Conservation (phyloP, 2,113 vertebrate genomes). For the Hippocampus mohnikei region DNA sequence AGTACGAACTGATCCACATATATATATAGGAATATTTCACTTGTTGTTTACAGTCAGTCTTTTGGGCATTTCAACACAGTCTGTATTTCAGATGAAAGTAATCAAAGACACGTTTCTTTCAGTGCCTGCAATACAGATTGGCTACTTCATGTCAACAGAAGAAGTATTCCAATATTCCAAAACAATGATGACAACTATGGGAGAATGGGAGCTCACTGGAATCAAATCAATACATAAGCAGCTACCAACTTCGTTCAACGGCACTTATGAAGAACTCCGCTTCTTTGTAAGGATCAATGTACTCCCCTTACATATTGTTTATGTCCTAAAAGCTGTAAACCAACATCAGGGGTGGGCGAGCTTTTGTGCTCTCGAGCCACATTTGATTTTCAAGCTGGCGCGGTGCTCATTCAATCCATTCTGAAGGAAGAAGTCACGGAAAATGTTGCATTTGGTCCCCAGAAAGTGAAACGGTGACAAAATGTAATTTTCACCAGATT, state of each 20-base stretch:
- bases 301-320: background rate
- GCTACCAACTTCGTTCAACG: background rate
- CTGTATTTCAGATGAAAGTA: background rate
- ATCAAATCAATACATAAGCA: background rate
- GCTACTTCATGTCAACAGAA: background rate
- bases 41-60: no score
- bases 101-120: background rate
- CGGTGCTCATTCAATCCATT: no score
- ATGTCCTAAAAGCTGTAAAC: background rate
- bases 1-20: background rate
- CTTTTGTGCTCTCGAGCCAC: no score
- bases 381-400: no score
- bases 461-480: background rate
- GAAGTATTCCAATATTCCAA: background rate
- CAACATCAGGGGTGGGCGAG: background rate
- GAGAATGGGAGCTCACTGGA: slow-evolving; percentile 11
- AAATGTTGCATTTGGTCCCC: background rate
- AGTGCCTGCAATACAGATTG: background rate
- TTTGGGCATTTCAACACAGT: no score
- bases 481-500: background rate
- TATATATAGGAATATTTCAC: no score
- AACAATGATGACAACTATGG: background rate
- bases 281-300: background rate
- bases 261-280: slow-evolving; percentile 3
- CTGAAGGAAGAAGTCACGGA: background rate